These are phyloP conservation scores for Bombyx mandarina DNA, from an alignment of 1,140 invertebrate species.

Conservation along the genomic window DNA sequence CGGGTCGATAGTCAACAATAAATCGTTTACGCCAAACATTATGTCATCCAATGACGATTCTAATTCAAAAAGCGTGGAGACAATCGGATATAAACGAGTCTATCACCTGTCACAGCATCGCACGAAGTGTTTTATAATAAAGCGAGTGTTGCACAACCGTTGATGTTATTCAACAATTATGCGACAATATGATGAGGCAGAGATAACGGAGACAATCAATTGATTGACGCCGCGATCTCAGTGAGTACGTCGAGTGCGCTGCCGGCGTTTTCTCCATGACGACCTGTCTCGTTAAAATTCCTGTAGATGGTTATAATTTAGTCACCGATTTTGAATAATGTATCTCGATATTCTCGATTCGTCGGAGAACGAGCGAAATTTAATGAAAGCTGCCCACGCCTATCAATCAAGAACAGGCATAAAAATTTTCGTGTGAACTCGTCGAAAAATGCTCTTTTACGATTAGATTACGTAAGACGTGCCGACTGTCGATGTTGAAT, in stretches of 20 bases:
- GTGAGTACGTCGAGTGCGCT: not conserved
- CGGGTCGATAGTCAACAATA: no score
- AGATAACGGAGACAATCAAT: constrained; percentile 24
- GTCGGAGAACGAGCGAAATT: constrained; percentile 17
- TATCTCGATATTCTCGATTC: constrained; percentile 9
- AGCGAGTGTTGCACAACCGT: constrained; percentile 18
- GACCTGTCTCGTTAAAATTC: constrained; percentile 30
- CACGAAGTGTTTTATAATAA: constrained; percentile 23
- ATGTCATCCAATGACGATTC: not conserved
- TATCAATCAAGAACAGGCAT: constrained; percentile 22
- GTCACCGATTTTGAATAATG: constrained; percentile 10
- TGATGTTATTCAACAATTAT: constrained; percentile 34
- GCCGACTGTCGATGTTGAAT: constrained; percentile 1
- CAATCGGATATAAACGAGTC: constrained; percentile 16
- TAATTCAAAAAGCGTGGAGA: constrained; percentile 17
- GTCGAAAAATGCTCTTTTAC: constrained; percentile 15
- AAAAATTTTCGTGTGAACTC: constrained; percentile 15
- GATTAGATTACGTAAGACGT: constrained; percentile 10
- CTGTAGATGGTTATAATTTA: constrained; percentile 10
- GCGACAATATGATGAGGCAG: constrained; percentile 20
- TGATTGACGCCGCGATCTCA: constrained; percentile 13
- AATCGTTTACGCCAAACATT: no score
- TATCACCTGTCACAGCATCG: constrained; percentile 22
- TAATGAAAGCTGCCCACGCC: constrained; percentile 16
- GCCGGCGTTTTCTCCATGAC: constrained; percentile 20